Evolutionary conservation across 2,888 invertebrate genomes (phyloP).

Genomic region (Sicus ferrugineus): DNA sequence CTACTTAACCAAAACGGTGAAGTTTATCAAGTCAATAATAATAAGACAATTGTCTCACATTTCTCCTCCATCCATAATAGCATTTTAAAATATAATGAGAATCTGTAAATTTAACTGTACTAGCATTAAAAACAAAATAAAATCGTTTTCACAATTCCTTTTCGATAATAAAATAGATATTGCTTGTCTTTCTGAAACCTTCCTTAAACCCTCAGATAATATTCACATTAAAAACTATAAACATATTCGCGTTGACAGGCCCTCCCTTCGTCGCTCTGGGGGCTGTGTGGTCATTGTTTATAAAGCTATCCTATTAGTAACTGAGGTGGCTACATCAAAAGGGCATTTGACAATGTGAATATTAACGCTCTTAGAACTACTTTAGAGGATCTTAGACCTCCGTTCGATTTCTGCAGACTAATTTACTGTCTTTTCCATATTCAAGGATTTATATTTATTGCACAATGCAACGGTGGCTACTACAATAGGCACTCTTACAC

Average conservation of each 20-base stretch:
- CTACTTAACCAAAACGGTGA: not conserved
- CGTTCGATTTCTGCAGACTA: too few species aligned
- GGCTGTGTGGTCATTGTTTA: too few species aligned
- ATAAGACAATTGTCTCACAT: too few species aligned
- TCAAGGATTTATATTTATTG: too few species aligned
- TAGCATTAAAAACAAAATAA: not conserved
- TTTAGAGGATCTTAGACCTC: too few species aligned
- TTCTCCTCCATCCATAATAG: not conserved
- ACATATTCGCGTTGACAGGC: not conserved
- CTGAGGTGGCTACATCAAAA: not conserved
- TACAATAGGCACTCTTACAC: too few species aligned
- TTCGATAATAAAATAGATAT: not conserved
- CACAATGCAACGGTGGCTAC: too few species aligned
- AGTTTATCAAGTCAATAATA: not conserved
- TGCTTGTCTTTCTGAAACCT: not conserved
- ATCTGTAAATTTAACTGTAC: not conserved
- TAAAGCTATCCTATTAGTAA: not conserved
- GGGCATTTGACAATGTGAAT: too few species aligned
- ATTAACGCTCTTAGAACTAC: too few species aligned
- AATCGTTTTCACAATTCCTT: not conserved
- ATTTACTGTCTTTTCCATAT: too few species aligned
- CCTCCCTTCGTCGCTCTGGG: too few species aligned
- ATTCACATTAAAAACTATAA: not conserved
- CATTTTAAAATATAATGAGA: not conserved
- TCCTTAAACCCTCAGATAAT: not conserved